A percentile compares a stretch with the other conserved stretches of the same genome.
phyloP scores from a whole-genome alignment of 2,797 vertebrate genomes.

The Microchirus variegatus region DNA sequence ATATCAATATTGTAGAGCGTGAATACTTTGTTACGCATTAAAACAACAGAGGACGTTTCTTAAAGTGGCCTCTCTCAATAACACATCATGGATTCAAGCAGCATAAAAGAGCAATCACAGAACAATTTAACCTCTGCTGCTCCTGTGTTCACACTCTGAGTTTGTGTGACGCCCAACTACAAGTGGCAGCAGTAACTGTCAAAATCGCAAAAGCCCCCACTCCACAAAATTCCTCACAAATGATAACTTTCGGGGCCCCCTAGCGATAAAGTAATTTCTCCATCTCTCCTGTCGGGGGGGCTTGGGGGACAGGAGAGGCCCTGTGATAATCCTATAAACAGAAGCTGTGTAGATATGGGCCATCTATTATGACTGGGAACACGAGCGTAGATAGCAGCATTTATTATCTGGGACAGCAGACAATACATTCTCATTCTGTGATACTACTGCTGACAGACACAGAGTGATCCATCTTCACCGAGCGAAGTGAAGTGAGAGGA shows the following conservation, averaged over 20 bases:
- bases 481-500: conserved; percentile 52
- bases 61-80: conserved; percentile 71
- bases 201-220: conserved; percentile 72
- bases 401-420: conserved; percentile 81
- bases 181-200: conserved; percentile 69
- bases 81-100: conserved; percentile 64
- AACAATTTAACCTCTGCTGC: conserved; percentile 73
- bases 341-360: conserved; percentile 78
- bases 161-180: conserved; percentile 48
- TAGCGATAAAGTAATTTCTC: conserved; percentile 80
- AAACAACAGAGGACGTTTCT: conserved; percentile 57
- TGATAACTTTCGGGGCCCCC: conserved; percentile 76
- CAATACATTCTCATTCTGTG: conserved; percentile 82
- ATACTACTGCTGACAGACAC: conserved; percentile 81
- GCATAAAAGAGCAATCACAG: conserved; percentile 76
- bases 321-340: conserved; percentile 82
- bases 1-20: too few relatives aligned
- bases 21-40: neutral
- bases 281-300: conserved; percentile 75
- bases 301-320: conserved; percentile 62
- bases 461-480: conserved; percentile 77
- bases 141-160: conserved; percentile 52
- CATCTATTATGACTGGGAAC: conserved; percentile 79
- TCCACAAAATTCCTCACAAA: conserved; percentile 69
- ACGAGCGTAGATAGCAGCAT: conserved; percentile 77